phyloP scores from a whole-genome alignment of 2,888 invertebrate genomes.

The Anaspis maculata region DNA sequence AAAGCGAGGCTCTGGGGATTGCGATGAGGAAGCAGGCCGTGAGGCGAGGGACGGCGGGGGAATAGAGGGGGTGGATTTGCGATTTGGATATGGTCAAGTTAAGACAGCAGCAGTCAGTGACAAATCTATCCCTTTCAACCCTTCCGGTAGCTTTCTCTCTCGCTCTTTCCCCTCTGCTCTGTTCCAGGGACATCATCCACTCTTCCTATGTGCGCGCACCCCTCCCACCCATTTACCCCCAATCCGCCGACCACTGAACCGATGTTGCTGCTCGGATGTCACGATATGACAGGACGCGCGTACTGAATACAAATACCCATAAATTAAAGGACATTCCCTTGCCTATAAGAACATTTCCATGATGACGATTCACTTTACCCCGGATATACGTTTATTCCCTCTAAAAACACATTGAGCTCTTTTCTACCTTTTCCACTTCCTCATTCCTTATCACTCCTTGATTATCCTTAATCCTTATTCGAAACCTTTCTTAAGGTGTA shows the following conservation, averaged over 20 bases:
- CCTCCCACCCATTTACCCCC: slow-evolving; percentile 4
- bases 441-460: no score
- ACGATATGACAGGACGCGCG: slow-evolving; percentile 27
- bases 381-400: no score
- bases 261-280: slow-evolving; percentile 22
- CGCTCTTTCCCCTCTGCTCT: slow-evolving; percentile 5
- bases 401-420: no score
- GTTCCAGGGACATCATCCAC: no score
- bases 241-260: slow-evolving; percentile 20
- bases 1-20: no score
- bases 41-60: background rate
- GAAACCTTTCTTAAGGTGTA: no score
- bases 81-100: slow-evolving; percentile 31
- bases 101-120: slow-evolving; percentile 35
- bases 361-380: no score
- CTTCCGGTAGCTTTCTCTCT: slow-evolving; percentile 21
- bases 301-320: slow-evolving; percentile 28
- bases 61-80: slow-evolving; percentile 6
- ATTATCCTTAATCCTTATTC: no score
- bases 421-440: no score
- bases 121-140: slow-evolving; percentile 36
- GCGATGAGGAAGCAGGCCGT: slow-evolving; percentile 15
- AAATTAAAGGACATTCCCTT: slow-evolving; percentile 17
- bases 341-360: no score
- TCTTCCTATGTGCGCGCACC: slow-evolving; percentile 5